Conservation (phyloP, 2,113 vertebrate species). For the Bagarius yarrelli region DNA sequence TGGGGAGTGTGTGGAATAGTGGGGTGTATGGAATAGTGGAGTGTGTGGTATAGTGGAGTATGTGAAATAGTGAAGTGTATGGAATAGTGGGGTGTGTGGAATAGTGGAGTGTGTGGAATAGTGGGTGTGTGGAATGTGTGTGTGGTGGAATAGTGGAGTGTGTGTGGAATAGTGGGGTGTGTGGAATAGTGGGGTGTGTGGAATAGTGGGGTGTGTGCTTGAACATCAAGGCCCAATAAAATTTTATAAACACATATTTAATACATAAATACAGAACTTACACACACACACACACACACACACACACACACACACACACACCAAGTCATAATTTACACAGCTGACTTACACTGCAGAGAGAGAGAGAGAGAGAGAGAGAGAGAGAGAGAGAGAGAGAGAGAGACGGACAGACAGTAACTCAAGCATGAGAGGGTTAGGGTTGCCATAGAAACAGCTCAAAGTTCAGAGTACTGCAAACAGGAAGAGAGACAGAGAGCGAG, state of each 20-base stretch:
- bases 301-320: neutral
- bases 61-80: accelerated
- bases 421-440: constrained; percentile 43
- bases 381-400: constrained; percentile 8
- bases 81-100: neutral
- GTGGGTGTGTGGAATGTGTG: neutral
- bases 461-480: constrained; percentile 64
- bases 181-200: neutral
- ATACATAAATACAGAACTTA: no score
- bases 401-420: neutral
- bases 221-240: no score
- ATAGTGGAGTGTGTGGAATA: neutral
- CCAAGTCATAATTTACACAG: neutral
- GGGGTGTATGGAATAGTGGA: no score
- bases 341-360: neutral
- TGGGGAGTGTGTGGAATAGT: neutral
- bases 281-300: neutral
- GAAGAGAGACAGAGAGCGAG: constrained; percentile 30
- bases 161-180: neutral
- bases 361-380: constrained; percentile 25
- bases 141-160: neutral
- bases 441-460: constrained; percentile 65
- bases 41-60: no score
- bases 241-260: no score
- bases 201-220: neutral